Evolutionary conservation across 2,888 invertebrate species (phyloP).

Genomic region (Automeris io): DNA sequence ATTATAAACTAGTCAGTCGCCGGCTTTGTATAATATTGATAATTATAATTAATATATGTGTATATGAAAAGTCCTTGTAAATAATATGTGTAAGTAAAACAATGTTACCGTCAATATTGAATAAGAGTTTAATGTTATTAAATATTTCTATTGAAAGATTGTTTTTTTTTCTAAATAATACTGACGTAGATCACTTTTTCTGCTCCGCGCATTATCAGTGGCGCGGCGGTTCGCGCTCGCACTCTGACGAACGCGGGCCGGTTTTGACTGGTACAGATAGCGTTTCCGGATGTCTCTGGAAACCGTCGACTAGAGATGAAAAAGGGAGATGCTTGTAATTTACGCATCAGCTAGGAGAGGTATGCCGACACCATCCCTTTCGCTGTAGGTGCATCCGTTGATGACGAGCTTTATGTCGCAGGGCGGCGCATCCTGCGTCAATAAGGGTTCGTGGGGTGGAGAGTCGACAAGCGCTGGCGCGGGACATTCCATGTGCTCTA

Average conservation of each 20-base stretch:
- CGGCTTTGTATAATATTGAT: too few relatives aligned
- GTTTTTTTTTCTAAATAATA: conserved; percentile 61
- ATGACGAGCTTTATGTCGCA: conserved; percentile 62
- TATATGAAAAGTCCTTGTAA: conserved; percentile 68
- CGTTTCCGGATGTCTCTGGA: background rate
- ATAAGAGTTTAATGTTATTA: conserved; percentile 77
- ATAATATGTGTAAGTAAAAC: conserved; percentile 76
- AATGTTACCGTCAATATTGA: conserved; percentile 77
- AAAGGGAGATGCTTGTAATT: conserved; percentile 2
- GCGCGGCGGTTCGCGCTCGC: background rate
- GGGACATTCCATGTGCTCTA: conserved; percentile 67
- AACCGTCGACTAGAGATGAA: background rate
- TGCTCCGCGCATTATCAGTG: background rate
- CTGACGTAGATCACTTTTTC: conserved; percentile 65
- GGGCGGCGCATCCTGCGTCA: conserved; percentile 17
- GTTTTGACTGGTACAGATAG: conserved; percentile 12
- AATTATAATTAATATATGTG: too few relatives aligned
- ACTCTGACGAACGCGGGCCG: background rate
- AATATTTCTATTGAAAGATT: conserved; percentile 71
- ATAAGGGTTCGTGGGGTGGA: conserved; percentile 16
- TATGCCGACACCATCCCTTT: conserved; percentile 51
- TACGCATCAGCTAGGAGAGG: conserved; percentile 60
- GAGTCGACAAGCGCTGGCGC: conserved; percentile 12
- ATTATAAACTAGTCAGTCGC: too few relatives aligned
- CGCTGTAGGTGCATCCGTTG: conserved; percentile 50